Percentiles rank a stretch among this genome's conserved stretches.
Conservation (phyloP, 2,797 vertebrate genomes). For the Sebastes elongatus region DNA sequence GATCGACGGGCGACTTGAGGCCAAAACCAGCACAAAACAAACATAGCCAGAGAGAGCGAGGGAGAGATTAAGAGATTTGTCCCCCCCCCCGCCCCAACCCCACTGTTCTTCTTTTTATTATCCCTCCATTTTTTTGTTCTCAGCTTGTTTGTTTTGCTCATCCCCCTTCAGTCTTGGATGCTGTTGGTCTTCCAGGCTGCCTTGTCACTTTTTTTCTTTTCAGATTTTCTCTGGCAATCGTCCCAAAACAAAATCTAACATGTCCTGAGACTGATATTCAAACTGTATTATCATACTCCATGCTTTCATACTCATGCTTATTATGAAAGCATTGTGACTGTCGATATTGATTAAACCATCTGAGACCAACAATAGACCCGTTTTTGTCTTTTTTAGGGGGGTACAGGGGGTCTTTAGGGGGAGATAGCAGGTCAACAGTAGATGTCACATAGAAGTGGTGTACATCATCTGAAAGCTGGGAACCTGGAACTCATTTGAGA, state of each 20-base stretch:
- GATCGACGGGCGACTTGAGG: conserved; percentile 60
- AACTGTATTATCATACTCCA: background rate
- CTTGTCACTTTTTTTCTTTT: background rate
- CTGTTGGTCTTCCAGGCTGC: conserved; percentile 23
- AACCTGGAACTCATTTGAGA: too few relatives aligned
- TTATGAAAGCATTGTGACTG: background rate
- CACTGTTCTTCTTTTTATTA: conserved; percentile 45
- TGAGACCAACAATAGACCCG: too few relatives aligned
- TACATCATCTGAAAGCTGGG: too few relatives aligned
- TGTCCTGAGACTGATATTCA: conserved; percentile 13
- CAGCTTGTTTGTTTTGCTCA: conserved; percentile 42
- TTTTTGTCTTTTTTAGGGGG: too few relatives aligned
- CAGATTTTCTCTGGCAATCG: background rate
- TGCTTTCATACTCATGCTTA: background rate
- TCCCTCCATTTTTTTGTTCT: conserved; percentile 32
- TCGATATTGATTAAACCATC: background rate
- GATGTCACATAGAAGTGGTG: too few relatives aligned
- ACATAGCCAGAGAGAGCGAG: conserved; percentile 47
- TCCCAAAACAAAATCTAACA: background rate
- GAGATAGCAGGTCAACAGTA: too few relatives aligned
- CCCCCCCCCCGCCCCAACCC: background rate
- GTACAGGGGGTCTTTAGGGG: too few relatives aligned
- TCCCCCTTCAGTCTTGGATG: conserved; percentile 8
- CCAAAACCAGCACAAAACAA: conserved; percentile 65
- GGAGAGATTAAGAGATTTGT: conserved; percentile 76